These are phyloP conservation scores for Pandemis cinnamomeana DNA, from an alignment of 2,888 invertebrate genomes.

Conservation along the genomic window DNA sequence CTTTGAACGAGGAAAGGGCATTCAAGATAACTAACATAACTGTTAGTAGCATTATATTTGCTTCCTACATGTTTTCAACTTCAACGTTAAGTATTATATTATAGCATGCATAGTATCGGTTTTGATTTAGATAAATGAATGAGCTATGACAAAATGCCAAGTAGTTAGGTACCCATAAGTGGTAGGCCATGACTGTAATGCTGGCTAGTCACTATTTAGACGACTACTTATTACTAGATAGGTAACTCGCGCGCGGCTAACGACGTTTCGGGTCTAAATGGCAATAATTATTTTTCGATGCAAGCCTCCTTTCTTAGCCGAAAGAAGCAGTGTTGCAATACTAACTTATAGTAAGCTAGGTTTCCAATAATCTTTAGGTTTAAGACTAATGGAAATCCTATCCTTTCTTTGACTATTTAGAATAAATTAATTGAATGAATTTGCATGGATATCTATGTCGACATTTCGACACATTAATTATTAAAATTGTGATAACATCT, in stretches of 20 bases:
- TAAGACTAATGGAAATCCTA: slow-evolving; percentile 77
- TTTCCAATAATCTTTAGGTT: slow-evolving; percentile 72
- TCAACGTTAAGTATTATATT: slow-evolving; percentile 36
- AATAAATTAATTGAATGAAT: slow-evolving; percentile 52
- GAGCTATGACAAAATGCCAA: slow-evolving; percentile 38
- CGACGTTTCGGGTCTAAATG: slow-evolving; percentile 22
- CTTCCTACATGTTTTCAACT: slow-evolving; percentile 30
- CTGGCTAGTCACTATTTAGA: slow-evolving; percentile 62
- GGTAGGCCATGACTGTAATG: slow-evolving; percentile 58
- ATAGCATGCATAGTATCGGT: slow-evolving; percentile 32
- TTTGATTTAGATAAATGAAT: slow-evolving; percentile 45
- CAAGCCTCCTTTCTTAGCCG: slow-evolving; percentile 74
- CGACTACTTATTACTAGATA: slow-evolving; percentile 41
- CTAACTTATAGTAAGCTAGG: slow-evolving; percentile 58
- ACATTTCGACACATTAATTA: slow-evolving; percentile 58
- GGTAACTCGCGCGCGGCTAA: slow-evolving; percentile 38
- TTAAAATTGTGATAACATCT: slow-evolving; percentile 82
- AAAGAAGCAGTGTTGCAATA: slow-evolving; percentile 72
- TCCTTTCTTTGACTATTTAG: slow-evolving; percentile 50
- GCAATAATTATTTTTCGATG: slow-evolving; percentile 49
- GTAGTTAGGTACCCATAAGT: slow-evolving; percentile 49
- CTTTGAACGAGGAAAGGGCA: slow-evolving; percentile 40
- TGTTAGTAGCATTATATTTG: slow-evolving; percentile 14
- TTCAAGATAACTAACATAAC: slow-evolving; percentile 39
- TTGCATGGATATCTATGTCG: slow-evolving; percentile 50